A percentile compares a stretch with the other conserved stretches of the same genome.
Conservation (phyloP, 2,113 vertebrate species). For the Megaceryle maxima region DNA sequence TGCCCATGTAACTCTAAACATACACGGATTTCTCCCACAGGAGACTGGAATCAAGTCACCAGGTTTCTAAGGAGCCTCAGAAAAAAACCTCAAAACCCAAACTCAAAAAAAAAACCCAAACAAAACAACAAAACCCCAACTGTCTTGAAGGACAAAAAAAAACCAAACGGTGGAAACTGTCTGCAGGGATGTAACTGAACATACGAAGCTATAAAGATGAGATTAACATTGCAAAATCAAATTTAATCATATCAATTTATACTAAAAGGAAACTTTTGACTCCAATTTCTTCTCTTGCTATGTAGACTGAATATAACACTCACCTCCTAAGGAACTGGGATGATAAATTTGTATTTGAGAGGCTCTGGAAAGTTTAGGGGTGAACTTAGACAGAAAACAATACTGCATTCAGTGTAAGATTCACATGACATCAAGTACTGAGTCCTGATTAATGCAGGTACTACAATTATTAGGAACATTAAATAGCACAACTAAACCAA, state of each 20-base stretch:
- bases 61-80: neutral
- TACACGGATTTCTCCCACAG: neutral
- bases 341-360: neutral
- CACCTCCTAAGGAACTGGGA: neutral
- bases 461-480: neutral
- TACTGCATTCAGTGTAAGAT: neutral
- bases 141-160: neutral
- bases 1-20: neutral
- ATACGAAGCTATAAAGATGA: neutral
- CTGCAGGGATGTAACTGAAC: neutral
- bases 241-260: neutral
- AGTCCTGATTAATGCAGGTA: neutral
- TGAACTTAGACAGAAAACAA: neutral
- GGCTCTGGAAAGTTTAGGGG: neutral
- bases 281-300: neutral
- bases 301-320: neutral
- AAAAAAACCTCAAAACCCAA: neutral
- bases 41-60: neutral
- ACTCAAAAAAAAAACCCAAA: neutral
- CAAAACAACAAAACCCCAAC: neutral
- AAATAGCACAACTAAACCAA: neutral
- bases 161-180: neutral
- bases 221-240: neutral
- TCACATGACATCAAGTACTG: accelerated
- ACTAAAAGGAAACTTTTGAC: neutral